A percentile compares a stretch with the other conserved stretches of the same genome.
Evolutionary conservation across 2,888 invertebrate species (phyloP).

Genomic region (Yponomeuta sedellus): DNA sequence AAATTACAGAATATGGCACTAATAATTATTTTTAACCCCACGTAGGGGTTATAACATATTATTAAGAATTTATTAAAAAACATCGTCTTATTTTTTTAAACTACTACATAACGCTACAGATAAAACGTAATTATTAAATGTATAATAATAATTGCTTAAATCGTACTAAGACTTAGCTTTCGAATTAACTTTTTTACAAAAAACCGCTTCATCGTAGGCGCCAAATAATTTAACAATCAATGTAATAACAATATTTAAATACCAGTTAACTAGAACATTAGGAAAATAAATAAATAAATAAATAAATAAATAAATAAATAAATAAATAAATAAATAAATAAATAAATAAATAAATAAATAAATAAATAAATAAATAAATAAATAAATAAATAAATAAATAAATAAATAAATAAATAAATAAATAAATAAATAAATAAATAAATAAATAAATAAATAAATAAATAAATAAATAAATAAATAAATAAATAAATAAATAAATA

Average conservation of each 20-base stretch:
- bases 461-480: background rate
- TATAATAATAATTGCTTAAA: background rate
- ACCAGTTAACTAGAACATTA: background rate
- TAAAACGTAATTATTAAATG: background rate
- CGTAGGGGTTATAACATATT: background rate
- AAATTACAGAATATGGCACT: conserved; percentile 3
- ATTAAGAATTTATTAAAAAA: background rate
- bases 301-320: background rate
- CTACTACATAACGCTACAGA: no score
- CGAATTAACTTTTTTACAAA: background rate
- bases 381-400: background rate
- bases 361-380: background rate
- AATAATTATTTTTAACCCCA: background rate
- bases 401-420: background rate
- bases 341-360: background rate
- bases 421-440: background rate
- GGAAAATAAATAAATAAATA: background rate
- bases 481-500: background rate
- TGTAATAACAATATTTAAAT: background rate
- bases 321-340: background rate
- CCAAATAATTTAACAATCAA: background rate
- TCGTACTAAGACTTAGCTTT: background rate
- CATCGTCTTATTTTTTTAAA: background rate
- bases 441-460: background rate
- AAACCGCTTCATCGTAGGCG: background rate